Evolutionary conservation across 2,113 vertebrate species (phyloP).

Genomic region (Hemiscyllium ocellatum): DNA sequence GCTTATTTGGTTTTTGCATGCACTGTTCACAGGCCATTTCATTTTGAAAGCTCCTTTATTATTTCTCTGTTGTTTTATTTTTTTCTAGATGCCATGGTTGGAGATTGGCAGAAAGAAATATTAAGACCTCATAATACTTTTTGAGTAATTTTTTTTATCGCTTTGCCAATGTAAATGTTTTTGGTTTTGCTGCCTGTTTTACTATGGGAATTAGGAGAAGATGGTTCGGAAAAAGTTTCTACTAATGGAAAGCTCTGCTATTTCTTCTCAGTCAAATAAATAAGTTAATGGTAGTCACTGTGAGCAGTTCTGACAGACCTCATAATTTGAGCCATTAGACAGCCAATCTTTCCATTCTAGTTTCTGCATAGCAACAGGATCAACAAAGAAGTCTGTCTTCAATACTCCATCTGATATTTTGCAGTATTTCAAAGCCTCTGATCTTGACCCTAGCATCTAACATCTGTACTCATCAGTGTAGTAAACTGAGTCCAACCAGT

Average conservation of each 20-base stretch:
- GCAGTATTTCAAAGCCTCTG: not conserved
- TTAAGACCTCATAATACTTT: not conserved
- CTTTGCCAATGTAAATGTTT: constrained; percentile 25
- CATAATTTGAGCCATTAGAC: not conserved
- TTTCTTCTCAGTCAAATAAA: not conserved
- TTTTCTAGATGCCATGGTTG: not conserved
- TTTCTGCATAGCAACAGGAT: not conserved
- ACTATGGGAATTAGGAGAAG: not conserved
- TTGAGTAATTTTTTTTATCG: not conserved
- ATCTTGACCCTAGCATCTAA: not conserved
- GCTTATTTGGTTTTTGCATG: not conserved
- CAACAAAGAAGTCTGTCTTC: not conserved
- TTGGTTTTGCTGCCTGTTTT: not conserved
- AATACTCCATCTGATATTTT: not conserved
- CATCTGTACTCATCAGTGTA: not conserved
- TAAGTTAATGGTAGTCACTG: not conserved
- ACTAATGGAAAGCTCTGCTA: not conserved
- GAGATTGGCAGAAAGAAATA: constrained; percentile 11
- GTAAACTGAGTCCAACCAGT: not conserved
- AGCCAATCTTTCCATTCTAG: not conserved
- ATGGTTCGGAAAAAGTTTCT: not conserved
- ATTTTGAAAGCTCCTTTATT: not conserved
- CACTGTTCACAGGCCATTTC: not conserved
- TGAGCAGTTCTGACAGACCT: not conserved
- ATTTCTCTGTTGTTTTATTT: constrained; percentile 23